Conservation (phyloP, 1,140 invertebrate species). For the Leptoteleia sp. region DNA sequence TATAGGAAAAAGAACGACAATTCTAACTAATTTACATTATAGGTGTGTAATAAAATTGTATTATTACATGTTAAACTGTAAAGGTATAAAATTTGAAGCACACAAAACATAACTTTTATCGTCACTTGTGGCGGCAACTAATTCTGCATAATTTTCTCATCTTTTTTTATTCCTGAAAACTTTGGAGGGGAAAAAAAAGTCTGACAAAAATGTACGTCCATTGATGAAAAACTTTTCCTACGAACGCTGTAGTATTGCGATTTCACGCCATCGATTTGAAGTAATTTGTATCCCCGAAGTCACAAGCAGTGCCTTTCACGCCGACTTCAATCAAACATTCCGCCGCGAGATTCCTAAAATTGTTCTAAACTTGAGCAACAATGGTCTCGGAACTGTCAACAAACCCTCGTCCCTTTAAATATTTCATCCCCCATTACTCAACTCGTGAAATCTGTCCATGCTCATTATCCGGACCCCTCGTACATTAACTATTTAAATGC, state of each 20-base stretch:
- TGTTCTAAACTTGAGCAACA: conserved; percentile 5
- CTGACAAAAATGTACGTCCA: too few relatives aligned
- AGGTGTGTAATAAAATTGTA: too few relatives aligned
- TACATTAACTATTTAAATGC: conserved; percentile 22
- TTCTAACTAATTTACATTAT: too few relatives aligned
- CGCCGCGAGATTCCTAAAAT: conserved; percentile 18
- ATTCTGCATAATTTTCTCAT: background rate
- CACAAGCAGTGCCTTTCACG: conserved; percentile 3
- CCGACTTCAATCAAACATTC: conserved; percentile 17
- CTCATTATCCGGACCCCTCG: conserved; percentile 10
- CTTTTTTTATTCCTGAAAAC: conserved; percentile 1
- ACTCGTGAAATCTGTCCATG: conserved; percentile 15
- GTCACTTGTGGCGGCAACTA: background rate
- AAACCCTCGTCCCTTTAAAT: conserved; percentile 13
- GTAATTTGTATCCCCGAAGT: conserved; percentile 32
- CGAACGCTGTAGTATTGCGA: conserved; percentile 23
- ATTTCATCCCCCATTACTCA: conserved; percentile 2
- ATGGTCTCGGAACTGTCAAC: background rate
- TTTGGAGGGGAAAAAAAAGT: background rate
- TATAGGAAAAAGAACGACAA: too few relatives aligned
- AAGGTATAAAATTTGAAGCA: background rate
- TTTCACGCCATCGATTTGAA: conserved; percentile 34
- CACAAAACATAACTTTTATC: background rate
- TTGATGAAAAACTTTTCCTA: conserved; percentile 15
- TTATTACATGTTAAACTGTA: too few relatives aligned